phyloP scores from a whole-genome alignment of 2,797 vertebrate genomes.

The Denticeps clupeoides region DNA sequence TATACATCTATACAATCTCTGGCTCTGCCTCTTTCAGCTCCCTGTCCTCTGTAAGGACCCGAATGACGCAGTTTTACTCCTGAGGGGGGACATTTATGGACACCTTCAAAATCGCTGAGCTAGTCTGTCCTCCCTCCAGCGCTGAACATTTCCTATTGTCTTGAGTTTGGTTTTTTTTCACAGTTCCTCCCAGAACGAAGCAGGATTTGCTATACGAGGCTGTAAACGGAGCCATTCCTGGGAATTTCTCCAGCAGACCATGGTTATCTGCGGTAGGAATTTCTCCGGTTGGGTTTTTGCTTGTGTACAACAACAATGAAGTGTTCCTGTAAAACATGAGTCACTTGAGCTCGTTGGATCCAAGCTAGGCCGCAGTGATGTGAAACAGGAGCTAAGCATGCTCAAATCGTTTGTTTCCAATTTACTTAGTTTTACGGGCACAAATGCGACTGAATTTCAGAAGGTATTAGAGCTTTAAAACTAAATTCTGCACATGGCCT shows the following conservation, averaged over 20 bases:
- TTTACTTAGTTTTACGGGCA: too few relatives aligned
- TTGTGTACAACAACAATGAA: slow-evolving; percentile 22
- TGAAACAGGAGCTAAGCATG: too few relatives aligned
- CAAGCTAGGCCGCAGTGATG: slow-evolving; percentile 45
- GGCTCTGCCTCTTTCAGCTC: not conserved
- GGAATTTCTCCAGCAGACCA: slow-evolving; percentile 5
- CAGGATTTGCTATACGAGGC: slow-evolving; percentile 16
- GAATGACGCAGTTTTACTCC: too few relatives aligned
- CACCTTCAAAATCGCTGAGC: slow-evolving; percentile 20
- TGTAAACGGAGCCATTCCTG: slow-evolving; percentile 18
- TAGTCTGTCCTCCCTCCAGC: slow-evolving; percentile 9
- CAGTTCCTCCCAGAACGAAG: slow-evolving; percentile 13
- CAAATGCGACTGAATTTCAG: too few relatives aligned
- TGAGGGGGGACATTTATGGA: slow-evolving; percentile 22
- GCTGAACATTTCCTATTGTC: slow-evolving; percentile 22
- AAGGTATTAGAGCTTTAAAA: too few relatives aligned
- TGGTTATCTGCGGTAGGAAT: slow-evolving; percentile 11
- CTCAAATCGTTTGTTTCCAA: too few relatives aligned
- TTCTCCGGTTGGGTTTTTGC: slow-evolving; percentile 13
- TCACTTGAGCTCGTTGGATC: not conserved
- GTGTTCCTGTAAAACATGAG: slow-evolving; percentile 18
- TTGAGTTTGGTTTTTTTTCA: slow-evolving; percentile 10
- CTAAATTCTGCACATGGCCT: too few relatives aligned
- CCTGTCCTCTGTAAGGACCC: too few relatives aligned
- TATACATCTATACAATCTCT: not conserved